Base-by-base conservation (phyloP, 2,888 invertebrate species). In the Choristoneura rosaceana region DNA sequence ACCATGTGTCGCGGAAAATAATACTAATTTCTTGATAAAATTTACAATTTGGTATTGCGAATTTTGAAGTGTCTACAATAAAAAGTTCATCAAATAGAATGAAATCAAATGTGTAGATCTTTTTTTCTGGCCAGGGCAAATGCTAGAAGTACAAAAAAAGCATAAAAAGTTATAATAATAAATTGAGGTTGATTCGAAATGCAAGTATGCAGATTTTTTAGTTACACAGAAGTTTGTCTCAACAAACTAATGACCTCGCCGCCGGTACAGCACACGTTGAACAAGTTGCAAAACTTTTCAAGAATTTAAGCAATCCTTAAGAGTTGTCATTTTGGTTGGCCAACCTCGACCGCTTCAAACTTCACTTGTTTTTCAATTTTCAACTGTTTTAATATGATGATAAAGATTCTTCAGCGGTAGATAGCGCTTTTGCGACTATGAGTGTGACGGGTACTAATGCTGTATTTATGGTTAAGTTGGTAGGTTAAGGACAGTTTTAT, bases 261-360 rank as follows among this genome's bases (percentile, higher is more conserved):
- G 55, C 9, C 8, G 9, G 25, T 25, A 25, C 14, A 14, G 34
- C 63, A 63, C n/a, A 64, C 59, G 64, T 25, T 58, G 34, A 64
- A 70, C 58, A 25, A 9, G 59, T 70, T 70, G 50, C 60, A 45
- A 66, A 62, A 63, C 17, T 15, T n/a, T 33, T 43, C 61, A 52
- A 52, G 45, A 38, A 52, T 47, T 70, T 60, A 33, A 60, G 70
- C 65, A 70, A 65, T 63, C 43, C 43, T 55, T 38, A 47, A 62
- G 55, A 71, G 58, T 71, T 67, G 71, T 67, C 67, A 71, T 58
- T 58, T 34, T 61, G 15, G 33, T 71, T 62, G 47, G 62, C 59
- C 65, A 70, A 65, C 64, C 47, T 55, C 25, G 55, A 8, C 3
- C 7, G 41, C 50, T 59, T 33, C 61, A 38, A 4, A 60, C n/a